Base-by-base conservation (phyloP, 2,797 vertebrate genomes). In the Myotis vivesi region DNA sequence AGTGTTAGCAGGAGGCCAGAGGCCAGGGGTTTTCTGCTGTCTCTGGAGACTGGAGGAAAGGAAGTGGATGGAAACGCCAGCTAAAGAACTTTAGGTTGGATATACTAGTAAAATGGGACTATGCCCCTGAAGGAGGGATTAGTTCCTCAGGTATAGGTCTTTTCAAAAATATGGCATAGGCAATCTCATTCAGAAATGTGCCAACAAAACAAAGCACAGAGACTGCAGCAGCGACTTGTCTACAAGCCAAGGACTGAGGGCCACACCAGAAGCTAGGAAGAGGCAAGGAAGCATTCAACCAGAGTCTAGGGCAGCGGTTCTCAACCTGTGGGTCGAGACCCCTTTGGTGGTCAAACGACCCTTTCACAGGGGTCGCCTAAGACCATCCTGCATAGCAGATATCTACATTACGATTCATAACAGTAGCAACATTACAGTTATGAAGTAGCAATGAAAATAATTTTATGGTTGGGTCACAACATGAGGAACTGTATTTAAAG, bases 181-280 rank as follows among this genome's bases (percentile, higher is more conserved):
- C 33, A 7, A 5, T 49, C n/a, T 84, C 62, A 59, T 72, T 66
- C 23, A 81, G 19, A 68, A 83, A 77, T 33, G 22, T 2, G 33
- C 20, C 73, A 59, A 66, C 36, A 20, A 57, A 73, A 49, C 59
- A 62, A 62, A 62, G 59, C 59, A 62, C 5, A 6, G 59, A 73
- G 13, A 33, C 17, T 3, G 0, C 2, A 80, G 46, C 0, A 80
- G 55, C 0, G 23, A 89, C 0, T 2, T 17, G 17, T 2, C 16
- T 0, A 17, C 7, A 49, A 87, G n/a, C 15, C 20, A 13, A 41
- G 79, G n/a, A 49, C 0, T 19, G n/a, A 77, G 25, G 15, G 55
- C 38, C 85, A 57, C 8, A 22, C 30, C 46, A 10, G 55, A 49
- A 79, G 55, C 80, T n/a, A 55, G 38, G 30, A 46, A 73, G 57